Evolutionary conservation across 2,113 vertebrate genomes (phyloP).

Genomic region (Thalassoma bifasciatum): DNA sequence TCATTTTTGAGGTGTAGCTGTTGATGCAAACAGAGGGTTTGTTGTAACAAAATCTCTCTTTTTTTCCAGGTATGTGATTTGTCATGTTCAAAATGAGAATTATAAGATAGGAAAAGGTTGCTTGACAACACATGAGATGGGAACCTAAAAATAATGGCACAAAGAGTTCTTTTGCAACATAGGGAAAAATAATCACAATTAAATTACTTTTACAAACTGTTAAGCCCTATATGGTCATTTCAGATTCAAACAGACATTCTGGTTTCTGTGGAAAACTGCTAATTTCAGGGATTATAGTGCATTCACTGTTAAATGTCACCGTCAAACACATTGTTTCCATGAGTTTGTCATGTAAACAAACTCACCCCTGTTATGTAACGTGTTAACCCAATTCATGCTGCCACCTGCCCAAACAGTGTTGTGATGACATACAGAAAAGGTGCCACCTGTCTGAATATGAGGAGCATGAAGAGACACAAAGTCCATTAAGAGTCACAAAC

Average conservation of each 20-base stretch:
- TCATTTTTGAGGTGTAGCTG: no score
- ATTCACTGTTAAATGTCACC: conserved; percentile 14
- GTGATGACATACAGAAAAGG: conserved; percentile 33
- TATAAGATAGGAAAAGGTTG: no score
- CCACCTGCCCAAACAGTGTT: conserved; percentile 16
- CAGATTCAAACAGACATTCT: not conserved
- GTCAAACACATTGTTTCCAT: conserved; percentile 12
- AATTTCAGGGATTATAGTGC: not conserved
- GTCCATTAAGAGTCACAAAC: not conserved
- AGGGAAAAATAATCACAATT: no score
- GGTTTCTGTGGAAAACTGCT: not conserved
- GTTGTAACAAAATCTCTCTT: no score
- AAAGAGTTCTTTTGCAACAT: no score
- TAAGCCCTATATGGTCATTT: no score
- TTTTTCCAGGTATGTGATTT: no score
- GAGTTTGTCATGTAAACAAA: conserved; percentile 57
- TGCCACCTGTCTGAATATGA: not conserved
- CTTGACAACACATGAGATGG: no score
- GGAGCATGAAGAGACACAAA: not conserved
- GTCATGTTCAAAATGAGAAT: no score
- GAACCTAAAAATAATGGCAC: no score
- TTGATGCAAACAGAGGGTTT: no score
- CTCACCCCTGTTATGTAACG: conserved; percentile 39
- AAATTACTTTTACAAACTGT: no score
- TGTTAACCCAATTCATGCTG: conserved; percentile 13